Base-by-base conservation (phyloP, 2,113 vertebrate genomes). In the Hippocampus guttulatus region DNA sequence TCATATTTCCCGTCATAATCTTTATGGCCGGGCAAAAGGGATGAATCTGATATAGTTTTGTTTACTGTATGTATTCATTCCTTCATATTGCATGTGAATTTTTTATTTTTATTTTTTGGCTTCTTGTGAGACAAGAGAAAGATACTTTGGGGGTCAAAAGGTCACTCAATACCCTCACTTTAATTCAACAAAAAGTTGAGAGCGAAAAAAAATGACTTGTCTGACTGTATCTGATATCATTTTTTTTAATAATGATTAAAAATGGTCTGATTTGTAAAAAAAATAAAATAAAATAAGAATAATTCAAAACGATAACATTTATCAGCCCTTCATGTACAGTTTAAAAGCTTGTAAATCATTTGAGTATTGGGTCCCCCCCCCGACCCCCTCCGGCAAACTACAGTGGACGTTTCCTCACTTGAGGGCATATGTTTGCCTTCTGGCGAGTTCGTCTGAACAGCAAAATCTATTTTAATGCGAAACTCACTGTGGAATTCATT, bases 401-500 rank as follows among this genome's bases (percentile, higher is more conserved):
- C n/a, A 12, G 8, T 15, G 55, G 12, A 23, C 23, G 15, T 57
- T 57, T 23, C 23, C 11, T 76, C 58, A 61, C 80, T 68, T 40
- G 11, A 12, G 65, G 71, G 72, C 75, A 78, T 52, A 75, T 75
- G 62, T 68, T 69, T 75, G 61, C 41, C 71, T 72, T 65, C 64
- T 54, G 74, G 69, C 45, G 63, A 60, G 73, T 83, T 75, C 67
- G 61, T 83, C 75, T 49, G 80, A 69, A 68, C 77, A 79, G 71
- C 41, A 12, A 64, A 73, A 60, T 11, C 65, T 70, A 69, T 72
- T 82, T 80, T 69, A 33, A 69, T 21, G 27, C 71, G 60, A 55
- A 49, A 30, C 69, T 76, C 68, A 71, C 72, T 73, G 63, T 67
- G 66, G 71, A 81, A 81, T 83, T 70, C 49, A 67, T 75, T 57